Conservation (phyloP, 2,888 invertebrate genomes). For the Bellardia pandia region DNA sequence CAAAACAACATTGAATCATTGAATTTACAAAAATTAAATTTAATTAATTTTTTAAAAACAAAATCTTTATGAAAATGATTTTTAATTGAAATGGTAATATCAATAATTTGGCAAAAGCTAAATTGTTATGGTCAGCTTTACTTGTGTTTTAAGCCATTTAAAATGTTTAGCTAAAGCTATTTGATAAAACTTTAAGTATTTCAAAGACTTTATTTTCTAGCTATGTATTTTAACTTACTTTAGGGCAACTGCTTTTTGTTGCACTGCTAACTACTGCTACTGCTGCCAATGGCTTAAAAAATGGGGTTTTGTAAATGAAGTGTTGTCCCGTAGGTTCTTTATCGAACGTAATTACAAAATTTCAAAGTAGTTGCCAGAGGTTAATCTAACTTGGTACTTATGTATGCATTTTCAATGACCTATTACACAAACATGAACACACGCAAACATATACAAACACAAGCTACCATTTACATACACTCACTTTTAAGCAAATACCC, state of each 20-base stretch:
- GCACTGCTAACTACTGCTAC: neutral
- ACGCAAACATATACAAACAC: neutral
- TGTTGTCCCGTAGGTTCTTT: conserved; percentile 53
- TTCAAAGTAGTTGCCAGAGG: conserved; percentile 57
- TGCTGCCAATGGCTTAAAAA: conserved; percentile 13
- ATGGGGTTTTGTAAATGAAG: conserved; percentile 36
- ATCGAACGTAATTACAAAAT: conserved; percentile 64
- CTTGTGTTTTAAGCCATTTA: neutral
- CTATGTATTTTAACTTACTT: conserved; percentile 7
- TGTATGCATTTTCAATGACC: conserved; percentile 62
- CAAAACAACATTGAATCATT: too few relatives aligned
- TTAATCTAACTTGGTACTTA: conserved; percentile 48
- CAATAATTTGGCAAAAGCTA: too few relatives aligned
- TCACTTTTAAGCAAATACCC: conserved; percentile 6
- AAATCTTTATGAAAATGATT: too few relatives aligned
- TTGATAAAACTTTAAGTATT: neutral
- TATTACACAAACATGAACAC: conserved; percentile 17
- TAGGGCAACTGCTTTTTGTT: conserved; percentile 4
- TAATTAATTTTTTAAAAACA: too few relatives aligned
- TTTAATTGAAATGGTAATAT: too few relatives aligned
- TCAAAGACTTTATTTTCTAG: neutral
- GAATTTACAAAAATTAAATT: too few relatives aligned
- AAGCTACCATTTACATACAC: neutral
- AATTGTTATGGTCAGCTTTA: too few relatives aligned
- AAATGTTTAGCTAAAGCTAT: neutral